Evolutionary conservation across 2,888 invertebrate species (phyloP).

Genomic region (Apocheima hispidaria): DNA sequence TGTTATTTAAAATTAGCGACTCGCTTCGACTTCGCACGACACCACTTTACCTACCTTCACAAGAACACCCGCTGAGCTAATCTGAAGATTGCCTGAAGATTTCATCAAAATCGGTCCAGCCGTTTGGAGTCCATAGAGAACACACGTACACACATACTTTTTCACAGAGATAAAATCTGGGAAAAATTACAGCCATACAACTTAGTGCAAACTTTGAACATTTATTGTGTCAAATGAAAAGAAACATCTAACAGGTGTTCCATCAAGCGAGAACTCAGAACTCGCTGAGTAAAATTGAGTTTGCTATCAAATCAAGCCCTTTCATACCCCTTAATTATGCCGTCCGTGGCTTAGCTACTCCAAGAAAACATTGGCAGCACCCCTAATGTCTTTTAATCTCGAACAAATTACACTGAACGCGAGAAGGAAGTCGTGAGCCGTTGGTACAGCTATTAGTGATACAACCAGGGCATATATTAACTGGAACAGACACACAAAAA

Average conservation of each 20-base stretch:
- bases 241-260: constrained; percentile 11
- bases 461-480: background rate
- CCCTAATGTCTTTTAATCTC: constrained; percentile 49
- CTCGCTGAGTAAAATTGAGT: constrained; percentile 24
- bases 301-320: constrained; percentile 22
- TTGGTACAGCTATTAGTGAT: constrained; percentile 31
- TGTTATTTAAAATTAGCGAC: no score
- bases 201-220: background rate
- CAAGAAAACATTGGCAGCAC: constrained; percentile 28
- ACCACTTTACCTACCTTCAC: no score
- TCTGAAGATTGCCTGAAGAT: no score
- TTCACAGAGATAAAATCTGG: no score
- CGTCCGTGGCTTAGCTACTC: constrained; percentile 24
- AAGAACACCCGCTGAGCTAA: no score
- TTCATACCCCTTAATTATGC: constrained; percentile 30
- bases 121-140: no score
- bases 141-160: no score
- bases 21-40: no score
- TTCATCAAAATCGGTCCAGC: no score
- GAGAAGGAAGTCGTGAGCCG: constrained; percentile 29
- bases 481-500: background rate
- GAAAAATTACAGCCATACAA: no score
- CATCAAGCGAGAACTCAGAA: constrained; percentile 9
- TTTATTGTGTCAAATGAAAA: background rate
- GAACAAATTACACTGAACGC: constrained; percentile 32